Conservation (phyloP, 1,140 invertebrate genomes). For the Prorops nasuta region DNA sequence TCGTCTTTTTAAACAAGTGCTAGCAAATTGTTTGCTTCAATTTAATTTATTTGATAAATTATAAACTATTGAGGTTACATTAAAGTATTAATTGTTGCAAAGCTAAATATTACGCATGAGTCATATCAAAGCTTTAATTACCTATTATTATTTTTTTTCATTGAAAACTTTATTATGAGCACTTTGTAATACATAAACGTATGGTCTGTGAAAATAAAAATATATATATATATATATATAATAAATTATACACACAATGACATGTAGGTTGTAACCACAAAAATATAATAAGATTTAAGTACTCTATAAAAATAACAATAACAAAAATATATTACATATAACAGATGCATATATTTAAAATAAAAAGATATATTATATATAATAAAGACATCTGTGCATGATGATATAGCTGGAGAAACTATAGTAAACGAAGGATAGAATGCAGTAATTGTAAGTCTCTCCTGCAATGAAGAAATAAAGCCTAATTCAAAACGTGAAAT, state of each 20-base stretch:
- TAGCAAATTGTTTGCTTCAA: too few species aligned
- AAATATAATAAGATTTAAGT: conserved; percentile 38
- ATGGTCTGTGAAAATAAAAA: conserved; percentile 28
- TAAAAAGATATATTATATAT: conserved; percentile 38
- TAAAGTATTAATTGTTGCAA: too few species aligned
- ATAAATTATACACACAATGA: conserved; percentile 47
- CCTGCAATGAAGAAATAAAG: conserved; percentile 39
- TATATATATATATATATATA: conserved; percentile 39
- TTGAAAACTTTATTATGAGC: too few species aligned
- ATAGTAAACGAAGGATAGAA: conserved; percentile 40
- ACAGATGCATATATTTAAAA: conserved; percentile 40
- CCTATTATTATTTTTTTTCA: too few species aligned
- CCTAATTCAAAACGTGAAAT: conserved; percentile 25
- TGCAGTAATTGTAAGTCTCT: conserved; percentile 43
- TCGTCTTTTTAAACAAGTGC: too few species aligned
- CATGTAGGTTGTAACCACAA: conserved; percentile 45
- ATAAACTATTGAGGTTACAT: too few species aligned
- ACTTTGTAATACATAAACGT: conserved; percentile 27
- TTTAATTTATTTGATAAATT: too few species aligned
- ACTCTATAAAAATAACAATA: conserved; percentile 43
- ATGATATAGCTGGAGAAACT: conserved; percentile 42
- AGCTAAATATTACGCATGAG: too few species aligned
- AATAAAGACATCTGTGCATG: conserved; percentile 43
- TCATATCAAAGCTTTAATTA: too few species aligned
- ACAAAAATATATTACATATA: conserved; percentile 46